phyloP scores from a whole-genome alignment of 2,113 vertebrate species.

The Nannospalax galili region DNA sequence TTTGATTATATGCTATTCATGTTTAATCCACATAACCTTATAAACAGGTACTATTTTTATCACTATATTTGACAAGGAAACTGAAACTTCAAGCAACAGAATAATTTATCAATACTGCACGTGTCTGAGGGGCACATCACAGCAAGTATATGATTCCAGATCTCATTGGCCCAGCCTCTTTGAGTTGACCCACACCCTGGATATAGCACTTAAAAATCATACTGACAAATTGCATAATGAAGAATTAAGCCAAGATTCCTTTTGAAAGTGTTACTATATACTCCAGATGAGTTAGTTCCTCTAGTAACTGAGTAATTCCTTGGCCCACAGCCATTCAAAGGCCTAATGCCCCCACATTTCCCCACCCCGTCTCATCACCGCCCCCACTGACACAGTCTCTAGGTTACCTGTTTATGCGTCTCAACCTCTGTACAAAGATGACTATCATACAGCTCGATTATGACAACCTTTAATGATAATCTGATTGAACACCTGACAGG shows the following conservation, averaged over 20 bases:
- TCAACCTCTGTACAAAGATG: neutral
- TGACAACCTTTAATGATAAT: neutral
- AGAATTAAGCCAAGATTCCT: neutral
- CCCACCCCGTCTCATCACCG: neutral
- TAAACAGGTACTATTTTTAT: neutral
- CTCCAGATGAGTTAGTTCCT: neutral
- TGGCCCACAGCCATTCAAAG: neutral
- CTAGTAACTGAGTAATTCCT: neutral
- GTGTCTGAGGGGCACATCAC: neutral
- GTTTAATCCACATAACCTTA: neutral
- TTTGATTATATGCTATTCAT: neutral
- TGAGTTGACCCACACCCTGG: neutral
- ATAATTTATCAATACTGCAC: neutral
- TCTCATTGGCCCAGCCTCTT: neutral
- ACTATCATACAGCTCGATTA: neutral
- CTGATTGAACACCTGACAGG: conserved; percentile 48
- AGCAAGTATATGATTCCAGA: neutral
- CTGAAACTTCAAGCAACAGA: neutral
- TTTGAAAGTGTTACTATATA: neutral
- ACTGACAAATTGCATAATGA: neutral
- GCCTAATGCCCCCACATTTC: neutral
- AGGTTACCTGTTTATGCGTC: neutral
- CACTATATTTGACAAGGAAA: neutral
- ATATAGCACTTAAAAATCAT: neutral
- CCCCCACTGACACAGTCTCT: neutral